These are phyloP conservation scores for Macrocentrus cingulum DNA, from an alignment of 1,140 invertebrate genomes.

Conservation along the genomic window DNA sequence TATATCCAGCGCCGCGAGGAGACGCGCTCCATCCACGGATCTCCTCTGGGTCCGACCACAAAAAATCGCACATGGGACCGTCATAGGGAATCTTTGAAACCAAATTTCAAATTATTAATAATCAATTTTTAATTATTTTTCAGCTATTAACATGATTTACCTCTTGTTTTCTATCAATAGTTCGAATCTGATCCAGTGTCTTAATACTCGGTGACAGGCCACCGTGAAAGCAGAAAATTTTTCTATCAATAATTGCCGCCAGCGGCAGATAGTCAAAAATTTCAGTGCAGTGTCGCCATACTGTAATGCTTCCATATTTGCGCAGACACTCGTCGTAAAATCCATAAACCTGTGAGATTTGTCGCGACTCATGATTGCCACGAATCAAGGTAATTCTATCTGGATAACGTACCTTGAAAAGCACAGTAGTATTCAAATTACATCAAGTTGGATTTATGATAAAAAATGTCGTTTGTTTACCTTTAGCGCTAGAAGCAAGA, in stretches of 20 bases:
- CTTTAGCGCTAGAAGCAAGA: constrained; percentile 94
- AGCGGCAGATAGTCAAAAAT: constrained; percentile 99
- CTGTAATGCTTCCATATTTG: constrained; percentile 98
- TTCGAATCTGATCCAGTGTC: constrained; percentile 97
- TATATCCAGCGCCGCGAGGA: constrained; percentile 94
- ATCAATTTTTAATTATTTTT: too few relatives aligned
- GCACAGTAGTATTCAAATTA: too few relatives aligned
- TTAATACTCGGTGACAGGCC: constrained; percentile 99
- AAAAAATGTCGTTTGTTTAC: too few relatives aligned
- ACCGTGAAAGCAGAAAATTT: constrained; percentile 99
- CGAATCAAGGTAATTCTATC: constrained; percentile 97
- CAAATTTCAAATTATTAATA: too few relatives aligned
- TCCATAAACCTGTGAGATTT: constrained; percentile 99
- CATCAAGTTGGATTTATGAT: too few relatives aligned
- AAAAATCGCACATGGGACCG: constrained; percentile 98
- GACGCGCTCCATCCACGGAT: constrained; percentile 94
- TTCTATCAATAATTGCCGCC: constrained; percentile 98
- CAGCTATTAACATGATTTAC: too few relatives aligned
- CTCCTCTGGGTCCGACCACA: constrained; percentile 99
- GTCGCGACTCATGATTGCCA: constrained; percentile 95
- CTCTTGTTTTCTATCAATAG: constrained; percentile 98
- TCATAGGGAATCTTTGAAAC: constrained; percentile 84
- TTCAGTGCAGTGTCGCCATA: constrained; percentile 99
- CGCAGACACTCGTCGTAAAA: constrained; percentile 99
- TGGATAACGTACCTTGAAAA: constrained; percentile 88